phyloP scores from a whole-genome alignment of 2,797 vertebrate species.

The Bryconaethiops microstoma region DNA sequence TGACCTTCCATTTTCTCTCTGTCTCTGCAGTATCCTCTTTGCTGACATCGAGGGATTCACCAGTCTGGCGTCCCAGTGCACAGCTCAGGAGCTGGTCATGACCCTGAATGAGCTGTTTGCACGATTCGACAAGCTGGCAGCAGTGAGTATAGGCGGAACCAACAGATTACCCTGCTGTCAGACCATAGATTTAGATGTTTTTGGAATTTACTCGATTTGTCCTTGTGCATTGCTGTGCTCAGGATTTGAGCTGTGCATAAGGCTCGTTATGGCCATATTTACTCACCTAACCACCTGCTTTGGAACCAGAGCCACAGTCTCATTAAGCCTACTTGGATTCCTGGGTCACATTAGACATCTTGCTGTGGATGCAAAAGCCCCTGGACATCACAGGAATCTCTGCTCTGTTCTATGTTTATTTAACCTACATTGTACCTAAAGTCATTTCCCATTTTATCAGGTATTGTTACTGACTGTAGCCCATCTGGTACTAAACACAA shows the following conservation, averaged over 20 bases:
- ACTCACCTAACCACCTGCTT: constrained; percentile 23
- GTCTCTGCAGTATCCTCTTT: constrained; percentile 84
- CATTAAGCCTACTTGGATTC: constrained; percentile 37
- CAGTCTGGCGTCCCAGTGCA: constrained; percentile 82
- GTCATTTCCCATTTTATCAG: not conserved
- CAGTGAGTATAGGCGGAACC: constrained; percentile 81
- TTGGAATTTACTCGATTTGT: not conserved
- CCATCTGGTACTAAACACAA: not conserved
- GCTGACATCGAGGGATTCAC: constrained; percentile 84
- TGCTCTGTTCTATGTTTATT: not conserved
- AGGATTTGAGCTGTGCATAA: not conserved
- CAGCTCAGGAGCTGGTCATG: constrained; percentile 83
- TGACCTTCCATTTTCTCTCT: constrained; percentile 16
- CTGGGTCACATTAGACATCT: constrained; percentile 22
- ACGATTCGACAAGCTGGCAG: constrained; percentile 77
- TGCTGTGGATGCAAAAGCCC: constrained; percentile 26
- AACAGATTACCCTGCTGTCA: not conserved
- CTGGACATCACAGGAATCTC: not conserved
- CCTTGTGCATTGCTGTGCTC: not conserved
- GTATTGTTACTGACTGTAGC: not conserved
- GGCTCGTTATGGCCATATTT: constrained; percentile 12
- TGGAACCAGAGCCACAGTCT: constrained; percentile 34
- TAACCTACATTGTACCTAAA: not conserved
- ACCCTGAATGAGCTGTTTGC: constrained; percentile 82
- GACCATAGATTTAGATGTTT: not conserved